Percentiles rank a stretch among this genome's conserved stretches.
Evolutionary conservation across 2,113 vertebrate species (phyloP).

Genomic region (Petromus typicus): DNA sequence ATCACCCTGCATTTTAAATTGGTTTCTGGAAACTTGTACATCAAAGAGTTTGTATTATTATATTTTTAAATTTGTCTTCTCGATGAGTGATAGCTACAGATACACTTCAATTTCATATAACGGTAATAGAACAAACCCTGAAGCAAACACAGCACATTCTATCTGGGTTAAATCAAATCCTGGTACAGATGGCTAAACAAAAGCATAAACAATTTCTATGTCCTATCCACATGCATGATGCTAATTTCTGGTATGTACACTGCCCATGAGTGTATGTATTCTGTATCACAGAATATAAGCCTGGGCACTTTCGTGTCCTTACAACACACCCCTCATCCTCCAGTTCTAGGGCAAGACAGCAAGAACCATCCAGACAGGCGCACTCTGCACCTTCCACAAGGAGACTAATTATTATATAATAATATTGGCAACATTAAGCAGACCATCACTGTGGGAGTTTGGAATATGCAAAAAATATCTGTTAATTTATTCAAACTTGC

Average conservation of each 20-base stretch:
- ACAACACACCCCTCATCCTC: slow-evolving; percentile 25
- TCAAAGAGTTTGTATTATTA: neutral
- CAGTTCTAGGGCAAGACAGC: neutral
- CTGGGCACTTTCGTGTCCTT: slow-evolving; percentile 7
- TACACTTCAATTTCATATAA: slow-evolving; percentile 36
- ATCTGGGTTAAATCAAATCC: slow-evolving; percentile 65
- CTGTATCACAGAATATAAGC: neutral
- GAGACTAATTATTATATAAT: slow-evolving; percentile 70
- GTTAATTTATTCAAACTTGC: slow-evolving; percentile 77
- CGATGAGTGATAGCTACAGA: slow-evolving; percentile 32
- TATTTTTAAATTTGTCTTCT: slow-evolving; percentile 45
- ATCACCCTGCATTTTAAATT: neutral
- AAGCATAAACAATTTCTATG: slow-evolving; percentile 43
- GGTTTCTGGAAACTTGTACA: slow-evolving; percentile 41
- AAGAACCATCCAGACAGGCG: neutral
- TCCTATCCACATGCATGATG: neutral
- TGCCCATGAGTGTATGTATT: neutral
- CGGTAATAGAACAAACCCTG: slow-evolving; percentile 32
- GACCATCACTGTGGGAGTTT: slow-evolving; percentile 72
- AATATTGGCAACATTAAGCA: slow-evolving; percentile 72
- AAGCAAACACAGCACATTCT: slow-evolving; percentile 43
- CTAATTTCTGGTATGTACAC: neutral
- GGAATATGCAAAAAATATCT: slow-evolving; percentile 71
- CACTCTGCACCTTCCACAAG: slow-evolving; percentile 35
- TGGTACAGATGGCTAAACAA: slow-evolving; percentile 58